Evolutionary conservation across 2,888 invertebrate genomes (phyloP).

Genomic region (Andrena dorsata): DNA sequence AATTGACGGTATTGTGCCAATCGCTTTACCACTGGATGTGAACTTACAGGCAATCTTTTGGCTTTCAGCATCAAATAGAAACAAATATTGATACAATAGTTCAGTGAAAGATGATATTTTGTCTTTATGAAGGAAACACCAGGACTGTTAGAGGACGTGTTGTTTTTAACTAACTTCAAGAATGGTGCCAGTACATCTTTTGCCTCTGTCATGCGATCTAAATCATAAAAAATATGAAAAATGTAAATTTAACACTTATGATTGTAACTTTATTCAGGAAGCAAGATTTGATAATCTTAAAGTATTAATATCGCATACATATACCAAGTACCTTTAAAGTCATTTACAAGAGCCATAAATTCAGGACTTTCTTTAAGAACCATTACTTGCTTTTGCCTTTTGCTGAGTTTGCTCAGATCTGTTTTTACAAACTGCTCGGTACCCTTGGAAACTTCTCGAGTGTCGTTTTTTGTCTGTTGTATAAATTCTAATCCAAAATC

Average conservation of each 20-base stretch:
- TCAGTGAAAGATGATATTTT: constrained; percentile 89
- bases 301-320: background rate
- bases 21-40: constrained; percentile 96
- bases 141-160: constrained; percentile 88
- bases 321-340: constrained; percentile 89
- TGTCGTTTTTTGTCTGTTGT: constrained; percentile 74
- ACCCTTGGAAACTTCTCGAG: constrained; percentile 81
- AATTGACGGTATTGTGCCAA: constrained; percentile 93
- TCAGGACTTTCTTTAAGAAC: constrained; percentile 95
- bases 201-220: constrained; percentile 87
- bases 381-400: constrained; percentile 91
- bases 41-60: constrained; percentile 89
- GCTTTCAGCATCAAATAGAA: constrained; percentile 95
- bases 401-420: constrained; percentile 91
- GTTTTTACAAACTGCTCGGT: constrained; percentile 88
- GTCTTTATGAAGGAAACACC: constrained; percentile 90
- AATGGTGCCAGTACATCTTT: constrained; percentile 90
- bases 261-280: background rate
- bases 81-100: constrained; percentile 94
- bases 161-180: constrained; percentile 87
- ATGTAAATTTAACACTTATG: background rate
- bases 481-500: constrained; percentile 89
- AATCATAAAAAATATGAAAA: constrained; percentile 60
- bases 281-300: background rate
- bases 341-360: constrained; percentile 91